Evolutionary conservation across 37 sponge, comb jelly and placozoan genomes (phyloP).

Genomic region (Halichondria panicea): DNA sequence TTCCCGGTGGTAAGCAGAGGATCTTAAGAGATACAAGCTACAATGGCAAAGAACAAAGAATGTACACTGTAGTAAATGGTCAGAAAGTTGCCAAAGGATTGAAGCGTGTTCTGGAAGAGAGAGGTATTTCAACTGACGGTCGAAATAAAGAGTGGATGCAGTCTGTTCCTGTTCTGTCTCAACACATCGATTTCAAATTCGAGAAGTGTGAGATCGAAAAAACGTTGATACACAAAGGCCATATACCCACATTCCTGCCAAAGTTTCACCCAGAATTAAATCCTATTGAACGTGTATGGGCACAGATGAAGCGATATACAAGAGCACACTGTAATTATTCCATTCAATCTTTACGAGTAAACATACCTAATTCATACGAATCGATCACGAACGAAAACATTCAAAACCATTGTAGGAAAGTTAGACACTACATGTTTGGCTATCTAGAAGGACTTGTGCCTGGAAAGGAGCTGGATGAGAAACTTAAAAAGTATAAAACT

Average conservation of each 20-base stretch:
- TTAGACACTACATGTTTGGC: conserved; percentile 26
- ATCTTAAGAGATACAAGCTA: not conserved
- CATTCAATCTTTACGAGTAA: not conserved
- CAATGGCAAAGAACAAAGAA: not conserved
- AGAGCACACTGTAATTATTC: too few relatives aligned
- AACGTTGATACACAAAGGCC: too few relatives aligned
- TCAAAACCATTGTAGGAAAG: conserved; percentile 26
- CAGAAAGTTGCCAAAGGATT: conserved; percentile 1
- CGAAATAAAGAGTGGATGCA: conserved; percentile 6
- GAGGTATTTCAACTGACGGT: conserved; percentile 15
- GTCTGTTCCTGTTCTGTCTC: not conserved
- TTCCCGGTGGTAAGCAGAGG: conserved; percentile 3
- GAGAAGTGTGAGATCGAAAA: conserved; percentile 10
- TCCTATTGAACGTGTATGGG: too few relatives aligned
- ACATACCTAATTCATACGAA: conserved; percentile 2
- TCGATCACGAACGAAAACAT: conserved; percentile 26
- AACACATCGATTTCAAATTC: conserved; percentile 11
- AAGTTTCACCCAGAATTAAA: too few relatives aligned
- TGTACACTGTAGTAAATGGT: conserved; percentile 1
- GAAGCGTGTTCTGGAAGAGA: conserved; percentile 7
- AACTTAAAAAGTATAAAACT: conserved; percentile 11
- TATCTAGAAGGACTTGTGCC: conserved; percentile 8
- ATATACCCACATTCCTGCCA: too few relatives aligned
- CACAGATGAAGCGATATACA: too few relatives aligned
- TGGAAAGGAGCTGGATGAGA: conserved; percentile 25